phyloP scores from a whole-genome alignment of 2,113 vertebrate species.

The Phalacrocorax aristotelis region DNA sequence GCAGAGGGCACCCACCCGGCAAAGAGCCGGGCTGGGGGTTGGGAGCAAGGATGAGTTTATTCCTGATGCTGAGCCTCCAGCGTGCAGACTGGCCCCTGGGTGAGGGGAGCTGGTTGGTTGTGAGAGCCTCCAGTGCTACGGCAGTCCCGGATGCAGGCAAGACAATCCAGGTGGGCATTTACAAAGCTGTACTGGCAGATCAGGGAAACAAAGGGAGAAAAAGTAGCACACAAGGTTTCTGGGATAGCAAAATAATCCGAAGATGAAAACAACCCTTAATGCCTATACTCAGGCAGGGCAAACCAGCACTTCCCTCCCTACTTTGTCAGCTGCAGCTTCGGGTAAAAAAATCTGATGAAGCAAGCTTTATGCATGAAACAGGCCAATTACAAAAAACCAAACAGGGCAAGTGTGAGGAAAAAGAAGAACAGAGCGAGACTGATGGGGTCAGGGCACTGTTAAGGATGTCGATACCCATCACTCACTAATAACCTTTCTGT shows the following conservation, averaged over 20 bases:
- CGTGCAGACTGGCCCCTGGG: neutral
- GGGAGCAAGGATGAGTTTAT: neutral
- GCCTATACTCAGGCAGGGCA: neutral
- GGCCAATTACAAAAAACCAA: constrained; percentile 19
- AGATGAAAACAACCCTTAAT: neutral
- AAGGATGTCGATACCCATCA: constrained; percentile 64
- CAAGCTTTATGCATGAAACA: constrained; percentile 43
- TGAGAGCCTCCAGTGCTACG: fast-evolving
- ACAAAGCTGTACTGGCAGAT: neutral
- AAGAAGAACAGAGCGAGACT: constrained; percentile 51
- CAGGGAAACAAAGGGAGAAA: neutral
- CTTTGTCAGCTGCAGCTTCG: neutral
- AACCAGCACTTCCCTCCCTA: neutral
- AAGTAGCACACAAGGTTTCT: fast-evolving
- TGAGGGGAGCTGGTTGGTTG: neutral
- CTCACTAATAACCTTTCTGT: constrained; percentile 53
- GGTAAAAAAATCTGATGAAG: constrained; percentile 36
- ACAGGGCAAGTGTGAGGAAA: constrained; percentile 60
- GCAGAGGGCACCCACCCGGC: neutral
- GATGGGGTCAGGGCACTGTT: constrained; percentile 52
- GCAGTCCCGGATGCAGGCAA: neutral
- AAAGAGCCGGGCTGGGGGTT: neutral
- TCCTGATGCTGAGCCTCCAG: neutral
- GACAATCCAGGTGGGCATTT: neutral
- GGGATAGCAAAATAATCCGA: neutral